phyloP scores from a whole-genome alignment of 2,888 invertebrate species.

The Zeuzera pyrina region DNA sequence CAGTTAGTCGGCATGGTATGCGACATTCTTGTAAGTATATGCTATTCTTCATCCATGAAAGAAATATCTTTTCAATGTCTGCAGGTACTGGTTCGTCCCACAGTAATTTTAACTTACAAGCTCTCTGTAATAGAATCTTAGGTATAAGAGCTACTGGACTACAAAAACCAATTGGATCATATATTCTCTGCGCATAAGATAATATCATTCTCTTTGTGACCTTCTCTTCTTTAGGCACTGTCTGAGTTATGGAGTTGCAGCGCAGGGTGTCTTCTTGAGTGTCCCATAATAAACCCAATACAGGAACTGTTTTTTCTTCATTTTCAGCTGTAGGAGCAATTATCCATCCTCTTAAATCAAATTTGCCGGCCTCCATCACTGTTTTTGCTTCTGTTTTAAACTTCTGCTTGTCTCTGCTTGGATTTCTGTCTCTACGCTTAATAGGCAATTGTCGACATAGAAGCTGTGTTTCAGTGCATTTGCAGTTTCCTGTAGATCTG shows the following conservation, averaged over 20 bases:
- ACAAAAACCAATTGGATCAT: conserved; percentile 11
- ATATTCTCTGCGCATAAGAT: conserved; percentile 9
- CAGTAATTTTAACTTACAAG: conserved; percentile 6
- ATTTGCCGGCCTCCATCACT: conserved; percentile 8
- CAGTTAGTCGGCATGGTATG: not conserved
- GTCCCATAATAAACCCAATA: conserved; percentile 11
- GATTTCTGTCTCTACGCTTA: conserved; percentile 7
- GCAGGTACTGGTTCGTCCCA: conserved; percentile 8
- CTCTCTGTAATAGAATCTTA: conserved; percentile 11
- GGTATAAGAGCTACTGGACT: conserved; percentile 11
- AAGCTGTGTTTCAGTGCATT: conserved; percentile 7
- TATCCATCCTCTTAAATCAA: conserved; percentile 12
- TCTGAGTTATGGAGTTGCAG: conserved; percentile 4
- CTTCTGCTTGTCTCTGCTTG: conserved; percentile 3
- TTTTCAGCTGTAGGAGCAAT: conserved; percentile 2
- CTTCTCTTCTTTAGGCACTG: not conserved
- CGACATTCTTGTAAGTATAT: too few species aligned
- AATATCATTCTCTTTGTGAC: conserved; percentile 8
- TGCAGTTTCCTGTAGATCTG: not conserved
- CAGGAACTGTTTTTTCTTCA: conserved; percentile 1
- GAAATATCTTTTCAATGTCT: too few species aligned
- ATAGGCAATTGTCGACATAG: conserved; percentile 14
- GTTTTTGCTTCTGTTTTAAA: conserved; percentile 10
- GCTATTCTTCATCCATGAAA: too few species aligned
- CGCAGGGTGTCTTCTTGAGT: conserved; percentile 3